Evolutionary conservation across 30 jellyfish, hydroid and myxozoan species (phyloP).

Genomic region (Chrysaora quinquecirrha): DNA sequence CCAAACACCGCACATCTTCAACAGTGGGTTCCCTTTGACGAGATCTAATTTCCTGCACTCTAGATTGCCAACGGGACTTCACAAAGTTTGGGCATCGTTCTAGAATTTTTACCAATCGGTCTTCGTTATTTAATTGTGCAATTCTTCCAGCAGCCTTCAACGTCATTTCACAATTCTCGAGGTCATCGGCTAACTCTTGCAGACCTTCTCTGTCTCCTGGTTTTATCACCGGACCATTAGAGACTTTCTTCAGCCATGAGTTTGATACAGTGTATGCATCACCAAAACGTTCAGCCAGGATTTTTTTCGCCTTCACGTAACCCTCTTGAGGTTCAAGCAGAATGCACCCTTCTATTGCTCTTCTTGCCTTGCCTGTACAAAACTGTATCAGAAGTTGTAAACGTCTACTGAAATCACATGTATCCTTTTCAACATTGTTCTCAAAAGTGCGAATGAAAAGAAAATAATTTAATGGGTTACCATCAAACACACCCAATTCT

Average conservation of each 20-base stretch:
- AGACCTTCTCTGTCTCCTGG: slow-evolving; percentile 47
- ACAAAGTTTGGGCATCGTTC: slow-evolving; percentile 54
- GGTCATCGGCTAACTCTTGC: slow-evolving; percentile 49
- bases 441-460: slow-evolving; percentile 16
- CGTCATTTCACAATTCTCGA: slow-evolving; percentile 38
- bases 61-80: slow-evolving; percentile 49
- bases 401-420: slow-evolving; percentile 10
- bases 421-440: slow-evolving; percentile 24
- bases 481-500: slow-evolving; percentile 32
- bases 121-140: slow-evolving; percentile 25
- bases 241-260: slow-evolving; percentile 32
- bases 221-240: slow-evolving; percentile 35
- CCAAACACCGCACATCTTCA: slow-evolving; percentile 18
- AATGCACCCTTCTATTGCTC: slow-evolving; percentile 34
- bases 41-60: slow-evolving; percentile 26
- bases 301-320: slow-evolving; percentile 13
- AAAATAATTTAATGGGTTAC: slow-evolving; percentile 15
- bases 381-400: slow-evolving; percentile 27
- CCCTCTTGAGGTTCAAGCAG: slow-evolving; percentile 19
- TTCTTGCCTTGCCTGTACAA: slow-evolving; percentile 30
- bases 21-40: slow-evolving; percentile 30
- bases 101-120: slow-evolving; percentile 24
- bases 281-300: slow-evolving; percentile 38
- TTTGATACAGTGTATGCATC: slow-evolving; percentile 33
- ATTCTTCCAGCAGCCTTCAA: slow-evolving; percentile 49